Conservation (phyloP, 1,140 invertebrate species). For the Dolichoris vasculosae region DNA sequence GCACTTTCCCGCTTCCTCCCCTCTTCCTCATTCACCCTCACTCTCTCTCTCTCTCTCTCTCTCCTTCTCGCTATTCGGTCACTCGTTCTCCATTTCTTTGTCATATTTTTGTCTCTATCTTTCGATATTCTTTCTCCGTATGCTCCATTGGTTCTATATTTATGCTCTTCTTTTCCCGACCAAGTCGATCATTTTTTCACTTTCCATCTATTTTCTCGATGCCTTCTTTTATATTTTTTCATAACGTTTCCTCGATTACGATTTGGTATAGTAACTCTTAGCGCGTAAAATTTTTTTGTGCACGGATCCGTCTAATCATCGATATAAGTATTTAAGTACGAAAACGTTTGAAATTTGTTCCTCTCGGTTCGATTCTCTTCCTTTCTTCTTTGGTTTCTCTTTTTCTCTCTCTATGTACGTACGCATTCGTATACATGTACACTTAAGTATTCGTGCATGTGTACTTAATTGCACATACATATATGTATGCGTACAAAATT, state of each 20-base stretch:
- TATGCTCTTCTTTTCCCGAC: not conserved
- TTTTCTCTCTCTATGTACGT: not conserved
- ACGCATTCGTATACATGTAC: not conserved
- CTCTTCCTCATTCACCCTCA: constrained; percentile 27
- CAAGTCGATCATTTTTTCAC: not conserved
- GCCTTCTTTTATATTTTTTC: not conserved
- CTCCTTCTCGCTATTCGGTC: not conserved
- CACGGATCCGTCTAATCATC: not conserved
- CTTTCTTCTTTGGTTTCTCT: not conserved
- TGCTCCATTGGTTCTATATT: constrained; percentile 32
- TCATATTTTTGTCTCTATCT: not conserved
- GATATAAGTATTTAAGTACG: not conserved
- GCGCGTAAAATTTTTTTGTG: not conserved
- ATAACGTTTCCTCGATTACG: not conserved
- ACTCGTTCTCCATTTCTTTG: not conserved
- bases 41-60: not conserved
- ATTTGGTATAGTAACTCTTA: not conserved
- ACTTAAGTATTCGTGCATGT: not conserved
- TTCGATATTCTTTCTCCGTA: constrained; percentile 21
- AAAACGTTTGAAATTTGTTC: too few species aligned
- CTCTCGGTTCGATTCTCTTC: too few species aligned
- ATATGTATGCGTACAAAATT: not conserved
- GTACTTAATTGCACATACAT: not conserved
- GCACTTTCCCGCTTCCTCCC: constrained; percentile 51
- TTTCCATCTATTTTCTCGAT: not conserved